Percentiles rank a stretch among this genome's conserved stretches.
Evolutionary conservation across 2,888 invertebrate genomes (phyloP).

Genomic region (Macroteleia sp.): DNA sequence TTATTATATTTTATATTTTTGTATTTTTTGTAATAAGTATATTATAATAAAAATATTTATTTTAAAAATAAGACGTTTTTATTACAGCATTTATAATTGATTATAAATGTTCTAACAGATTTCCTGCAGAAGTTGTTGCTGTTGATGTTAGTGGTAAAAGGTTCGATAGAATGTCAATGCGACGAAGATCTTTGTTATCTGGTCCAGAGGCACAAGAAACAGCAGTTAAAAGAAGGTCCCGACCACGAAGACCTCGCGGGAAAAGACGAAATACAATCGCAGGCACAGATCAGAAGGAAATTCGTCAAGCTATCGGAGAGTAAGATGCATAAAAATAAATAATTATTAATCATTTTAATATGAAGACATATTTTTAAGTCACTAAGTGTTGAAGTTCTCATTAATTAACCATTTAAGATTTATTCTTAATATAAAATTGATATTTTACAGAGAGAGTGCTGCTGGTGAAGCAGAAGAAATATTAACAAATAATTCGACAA

Average conservation of each 20-base stretch:
- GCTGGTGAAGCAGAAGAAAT: background rate
- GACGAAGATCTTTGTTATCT: slow-evolving; percentile 91
- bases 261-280: slow-evolving; percentile 95
- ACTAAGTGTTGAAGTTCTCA: no score
- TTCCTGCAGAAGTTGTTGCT: slow-evolving; percentile 93
- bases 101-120: no score
- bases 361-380: no score
- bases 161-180: slow-evolving; percentile 94
- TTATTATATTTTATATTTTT: no score
- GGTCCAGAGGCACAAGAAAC: slow-evolving; percentile 75
- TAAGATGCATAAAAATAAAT: slow-evolving; percentile 85
- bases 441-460: no score
- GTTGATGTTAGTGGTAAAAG: slow-evolving; percentile 95
- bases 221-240: slow-evolving; percentile 88
- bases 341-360: no score
- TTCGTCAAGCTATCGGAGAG: slow-evolving; percentile 93
- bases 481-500: slow-evolving; percentile 67
- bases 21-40: no score
- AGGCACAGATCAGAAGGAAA: slow-evolving; percentile 95
- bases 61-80: no score
- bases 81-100: no score
- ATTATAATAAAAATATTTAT: no score
- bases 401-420: no score
- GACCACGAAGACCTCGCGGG: slow-evolving; percentile 90
- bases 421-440: no score